Conservation (phyloP, 2,888 invertebrate genomes). For the Busseola fusca region DNA sequence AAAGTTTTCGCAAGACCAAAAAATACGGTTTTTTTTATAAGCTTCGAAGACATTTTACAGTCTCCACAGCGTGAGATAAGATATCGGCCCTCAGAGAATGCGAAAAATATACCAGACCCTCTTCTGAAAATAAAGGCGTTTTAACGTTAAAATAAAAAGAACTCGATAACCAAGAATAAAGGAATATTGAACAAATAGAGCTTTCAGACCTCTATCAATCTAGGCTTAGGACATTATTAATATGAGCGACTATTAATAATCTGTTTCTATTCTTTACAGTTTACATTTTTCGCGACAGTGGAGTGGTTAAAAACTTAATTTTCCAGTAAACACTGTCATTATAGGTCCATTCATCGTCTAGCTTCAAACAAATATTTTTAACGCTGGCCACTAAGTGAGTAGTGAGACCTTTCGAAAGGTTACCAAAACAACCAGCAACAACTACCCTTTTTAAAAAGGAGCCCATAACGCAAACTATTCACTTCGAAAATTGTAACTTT, state of each 20-base stretch:
- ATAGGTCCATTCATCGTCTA: neutral
- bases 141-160: constrained; percentile 49
- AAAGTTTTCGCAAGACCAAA: constrained; percentile 27
- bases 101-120: constrained; percentile 42
- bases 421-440: neutral
- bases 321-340: neutral
- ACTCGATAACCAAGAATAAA: constrained; percentile 39
- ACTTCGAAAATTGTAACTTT: constrained; percentile 16
- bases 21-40: constrained; percentile 41
- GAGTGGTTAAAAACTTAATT: neutral
- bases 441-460: neutral
- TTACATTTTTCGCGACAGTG: neutral
- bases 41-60: constrained; percentile 36
- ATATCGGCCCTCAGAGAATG: constrained; percentile 51
- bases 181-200: constrained; percentile 30
- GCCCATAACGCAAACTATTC: neutral
- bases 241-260: neutral
- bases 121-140: constrained; percentile 48
- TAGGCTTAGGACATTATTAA: neutral
- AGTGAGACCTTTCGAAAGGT: neutral
- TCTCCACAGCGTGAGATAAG: constrained; percentile 41
- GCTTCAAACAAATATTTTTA: neutral
- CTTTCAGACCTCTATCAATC: neutral
- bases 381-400: too few species aligned
- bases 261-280: neutral